Conservation (phyloP, 2,113 vertebrate genomes). For the Oreamnos americanus region DNA sequence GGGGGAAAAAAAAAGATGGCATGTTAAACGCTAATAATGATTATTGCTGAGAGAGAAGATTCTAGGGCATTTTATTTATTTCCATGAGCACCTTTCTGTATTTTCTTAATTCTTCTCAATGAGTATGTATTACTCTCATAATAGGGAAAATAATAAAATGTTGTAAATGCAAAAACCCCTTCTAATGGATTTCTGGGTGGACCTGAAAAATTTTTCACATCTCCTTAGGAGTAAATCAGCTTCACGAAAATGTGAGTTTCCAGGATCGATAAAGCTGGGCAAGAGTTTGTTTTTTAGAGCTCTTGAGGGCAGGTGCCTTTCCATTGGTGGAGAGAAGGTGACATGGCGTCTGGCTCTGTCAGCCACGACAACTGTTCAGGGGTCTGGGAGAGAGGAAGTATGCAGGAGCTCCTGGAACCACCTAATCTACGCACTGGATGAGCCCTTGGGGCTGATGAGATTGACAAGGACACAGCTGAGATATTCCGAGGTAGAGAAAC, state of each 20-base stretch:
- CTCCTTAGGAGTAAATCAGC: neutral
- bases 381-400: accelerated
- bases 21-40: constrained; percentile 30
- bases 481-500: neutral
- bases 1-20: no score
- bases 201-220: neutral
- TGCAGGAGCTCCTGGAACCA: neutral
- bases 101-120: constrained; percentile 41
- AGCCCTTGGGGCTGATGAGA: neutral
- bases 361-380: neutral
- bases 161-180: neutral
- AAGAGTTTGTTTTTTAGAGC: neutral
- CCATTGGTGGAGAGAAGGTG: neutral
- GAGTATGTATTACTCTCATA: neutral
- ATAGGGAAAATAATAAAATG: constrained; percentile 3
- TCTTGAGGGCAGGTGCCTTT: neutral
- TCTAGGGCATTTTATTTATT: constrained; percentile 20
- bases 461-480: neutral
- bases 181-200: neutral
- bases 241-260: neutral
- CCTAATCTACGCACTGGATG: neutral
- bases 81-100: neutral
- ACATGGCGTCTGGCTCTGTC: neutral
- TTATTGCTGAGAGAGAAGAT: constrained; percentile 37
- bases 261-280: neutral